Conservation (phyloP, 23 tunicate species). For the Trididemnum clinides region DNA sequence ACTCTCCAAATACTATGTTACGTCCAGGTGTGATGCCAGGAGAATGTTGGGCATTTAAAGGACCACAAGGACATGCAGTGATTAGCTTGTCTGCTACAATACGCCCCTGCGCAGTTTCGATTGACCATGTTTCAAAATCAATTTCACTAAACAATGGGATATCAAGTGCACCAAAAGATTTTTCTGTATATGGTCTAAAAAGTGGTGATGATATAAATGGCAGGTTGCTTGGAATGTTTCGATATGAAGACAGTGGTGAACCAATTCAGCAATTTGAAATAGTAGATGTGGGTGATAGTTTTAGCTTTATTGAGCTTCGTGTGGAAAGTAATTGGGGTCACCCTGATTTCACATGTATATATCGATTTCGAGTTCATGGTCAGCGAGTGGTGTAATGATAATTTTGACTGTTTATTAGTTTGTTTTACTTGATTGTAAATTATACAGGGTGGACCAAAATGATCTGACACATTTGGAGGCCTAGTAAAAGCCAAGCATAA, state of each 20-base stretch:
- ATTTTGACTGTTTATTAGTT: too few relatives aligned
- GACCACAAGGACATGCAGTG: constrained; percentile 76
- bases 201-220: constrained; percentile 40
- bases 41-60: constrained; percentile 98
- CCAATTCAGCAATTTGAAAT: constrained; percentile 61
- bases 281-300: constrained; percentile 14
- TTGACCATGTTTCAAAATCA: constrained; percentile 89
- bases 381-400: background rate
- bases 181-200: constrained; percentile 65
- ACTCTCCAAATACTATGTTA: constrained; percentile 80
- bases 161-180: constrained; percentile 87
- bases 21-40: constrained; percentile 93
- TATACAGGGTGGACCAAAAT: too few relatives aligned
- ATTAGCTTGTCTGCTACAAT: constrained; percentile 69
- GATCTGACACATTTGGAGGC: too few relatives aligned
- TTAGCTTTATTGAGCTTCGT: constrained; percentile 61
- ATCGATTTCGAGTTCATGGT: constrained; percentile 96
- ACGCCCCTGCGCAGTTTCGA: constrained; percentile 53
- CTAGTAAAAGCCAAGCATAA: too few relatives aligned
- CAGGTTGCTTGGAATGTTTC: constrained; percentile 52
- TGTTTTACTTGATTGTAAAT: too few relatives aligned
- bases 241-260: constrained; percentile 49
- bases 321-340: constrained; percentile 91
- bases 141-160: constrained; percentile 59
- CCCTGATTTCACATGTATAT: constrained; percentile 87